Evolutionary conservation across 2,888 invertebrate genomes (phyloP).

Genomic region (Protodeltote pygarga): DNA sequence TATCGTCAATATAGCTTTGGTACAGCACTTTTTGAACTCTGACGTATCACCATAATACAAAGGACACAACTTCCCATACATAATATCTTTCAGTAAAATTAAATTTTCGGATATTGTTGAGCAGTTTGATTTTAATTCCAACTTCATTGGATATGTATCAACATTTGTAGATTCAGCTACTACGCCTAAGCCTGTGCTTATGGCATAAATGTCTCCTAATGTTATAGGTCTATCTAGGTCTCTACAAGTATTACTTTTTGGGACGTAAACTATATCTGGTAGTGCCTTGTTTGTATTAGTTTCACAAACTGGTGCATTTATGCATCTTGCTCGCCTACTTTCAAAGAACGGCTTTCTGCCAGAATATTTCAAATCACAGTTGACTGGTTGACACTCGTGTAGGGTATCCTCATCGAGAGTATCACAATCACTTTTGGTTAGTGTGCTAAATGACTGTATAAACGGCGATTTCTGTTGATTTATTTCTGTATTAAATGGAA

Average conservation of each 20-base stretch:
- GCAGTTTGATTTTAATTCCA: constrained; percentile 65
- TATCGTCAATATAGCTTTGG: constrained; percentile 61
- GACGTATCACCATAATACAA: constrained; percentile 44
- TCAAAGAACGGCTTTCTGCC: constrained; percentile 65
- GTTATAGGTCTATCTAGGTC: constrained; percentile 64
- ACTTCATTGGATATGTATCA: constrained; percentile 22
- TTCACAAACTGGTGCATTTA: constrained; percentile 58
- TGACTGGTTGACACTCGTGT: constrained; percentile 62
- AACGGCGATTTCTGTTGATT: constrained; percentile 37
- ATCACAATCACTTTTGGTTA: constrained; percentile 54
- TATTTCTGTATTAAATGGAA: constrained; percentile 68
- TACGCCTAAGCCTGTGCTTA: constrained; percentile 65
- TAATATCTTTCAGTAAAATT: constrained; percentile 63
- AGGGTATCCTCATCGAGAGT: constrained; percentile 66
- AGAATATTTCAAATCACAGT: constrained; percentile 71
- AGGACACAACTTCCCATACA: constrained; percentile 64
- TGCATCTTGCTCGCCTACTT: constrained; percentile 53
- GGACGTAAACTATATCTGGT: constrained; percentile 67
- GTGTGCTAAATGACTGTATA: constrained; percentile 47
- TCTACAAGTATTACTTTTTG: constrained; percentile 66
- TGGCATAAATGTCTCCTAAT: constrained; percentile 66
- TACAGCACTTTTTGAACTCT: constrained; percentile 56
- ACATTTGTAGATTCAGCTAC: constrained; percentile 44
- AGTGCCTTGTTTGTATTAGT: constrained; percentile 54
- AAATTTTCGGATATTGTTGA: constrained; percentile 75